Evolutionary conservation across 1,140 invertebrate species (phyloP), one percentile per base, ranked within the genome.

Genomic region (Drosophila eugracilis): DNA sequence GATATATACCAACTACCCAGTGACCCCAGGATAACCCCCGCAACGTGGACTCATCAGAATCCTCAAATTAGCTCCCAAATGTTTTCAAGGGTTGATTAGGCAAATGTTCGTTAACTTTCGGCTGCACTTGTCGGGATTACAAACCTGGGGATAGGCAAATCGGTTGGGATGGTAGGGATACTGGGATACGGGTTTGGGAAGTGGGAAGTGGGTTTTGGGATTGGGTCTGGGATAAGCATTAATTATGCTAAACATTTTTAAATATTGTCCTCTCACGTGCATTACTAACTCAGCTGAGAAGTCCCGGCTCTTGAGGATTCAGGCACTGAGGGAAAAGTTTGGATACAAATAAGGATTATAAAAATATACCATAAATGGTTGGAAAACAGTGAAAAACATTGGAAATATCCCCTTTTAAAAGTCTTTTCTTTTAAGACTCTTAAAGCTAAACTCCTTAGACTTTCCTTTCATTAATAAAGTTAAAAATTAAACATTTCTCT

Each of bases 211-310:
- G n/a, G n/a, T n/a, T n/a, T n/a, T n/a, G n/a, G n/a, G n/a, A n/a
- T n/a, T n/a, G n/a, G n/a, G n/a, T n/a, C 49, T 19, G 19, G 49
- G 45, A 57, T 76, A 53, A 53, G 80, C 67, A 89, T 89, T 90
- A 90, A 90, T 90, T 90, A 90, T 90, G 89, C 84, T 89, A 90
- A 90, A 90, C 83, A 90, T 85, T 90, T 89, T 90, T 90, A 89
- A 90, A 90, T 90, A 90, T 90, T 90, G 89, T 90, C 89, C 89
- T 90, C 89, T 90, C 89, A 90, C 88, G 88, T 90, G 85, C 85
- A 78, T 70, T 52, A 21, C 60, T 17, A 67, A 63, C 37, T 49
- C 50, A 22, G 63, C 55, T 37, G 42, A 34, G 42, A 71, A 52
- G 45, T 22, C 15, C 60, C 60, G 52, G 32, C 81, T 76, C 81